A percentile compares a stretch with the other conserved stretches of the same genome.
Conservation (phyloP, 2,113 vertebrate genomes). For the Polypterus senegalus region DNA sequence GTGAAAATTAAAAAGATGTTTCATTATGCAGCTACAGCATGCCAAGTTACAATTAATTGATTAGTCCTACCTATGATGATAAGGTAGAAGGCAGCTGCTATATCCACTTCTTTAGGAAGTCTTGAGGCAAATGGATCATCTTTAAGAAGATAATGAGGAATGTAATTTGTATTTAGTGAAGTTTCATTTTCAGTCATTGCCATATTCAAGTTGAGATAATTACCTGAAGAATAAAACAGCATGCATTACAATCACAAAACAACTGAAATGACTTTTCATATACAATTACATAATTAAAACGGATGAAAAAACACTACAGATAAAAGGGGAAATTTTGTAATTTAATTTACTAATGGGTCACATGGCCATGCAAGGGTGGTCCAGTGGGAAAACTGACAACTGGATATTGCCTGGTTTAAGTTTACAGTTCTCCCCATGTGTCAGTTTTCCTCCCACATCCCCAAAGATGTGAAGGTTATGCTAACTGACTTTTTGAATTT, state of each 20-base stretch:
- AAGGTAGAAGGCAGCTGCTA: constrained; percentile 75
- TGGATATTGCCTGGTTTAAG: too few species aligned
- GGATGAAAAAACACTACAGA: too few species aligned
- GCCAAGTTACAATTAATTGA: constrained; percentile 14
- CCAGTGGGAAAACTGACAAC: too few species aligned
- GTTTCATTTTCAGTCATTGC: constrained; percentile 46
- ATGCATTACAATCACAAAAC: background rate
- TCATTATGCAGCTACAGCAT: background rate
- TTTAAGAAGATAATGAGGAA: constrained; percentile 54
- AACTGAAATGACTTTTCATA: too few species aligned
- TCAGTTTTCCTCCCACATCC: too few species aligned
- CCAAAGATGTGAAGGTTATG: too few species aligned
- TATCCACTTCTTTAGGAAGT: constrained; percentile 76
- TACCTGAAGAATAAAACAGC: constrained; percentile 25
- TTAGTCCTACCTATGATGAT: constrained; percentile 67
- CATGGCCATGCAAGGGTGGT: too few species aligned
- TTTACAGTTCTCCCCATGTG: too few species aligned
- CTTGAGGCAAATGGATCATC: constrained; percentile 76
- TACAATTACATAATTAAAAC: too few species aligned
- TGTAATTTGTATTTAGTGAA: constrained; percentile 32
- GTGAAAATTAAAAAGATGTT: background rate
- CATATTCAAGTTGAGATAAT: constrained; percentile 32
- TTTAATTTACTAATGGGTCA: too few species aligned
- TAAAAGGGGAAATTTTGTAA: too few species aligned
- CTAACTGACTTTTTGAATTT: too few species aligned